Base-by-base conservation (phyloP, 2,888 invertebrate species). In the Capitulum mitella region DNA sequence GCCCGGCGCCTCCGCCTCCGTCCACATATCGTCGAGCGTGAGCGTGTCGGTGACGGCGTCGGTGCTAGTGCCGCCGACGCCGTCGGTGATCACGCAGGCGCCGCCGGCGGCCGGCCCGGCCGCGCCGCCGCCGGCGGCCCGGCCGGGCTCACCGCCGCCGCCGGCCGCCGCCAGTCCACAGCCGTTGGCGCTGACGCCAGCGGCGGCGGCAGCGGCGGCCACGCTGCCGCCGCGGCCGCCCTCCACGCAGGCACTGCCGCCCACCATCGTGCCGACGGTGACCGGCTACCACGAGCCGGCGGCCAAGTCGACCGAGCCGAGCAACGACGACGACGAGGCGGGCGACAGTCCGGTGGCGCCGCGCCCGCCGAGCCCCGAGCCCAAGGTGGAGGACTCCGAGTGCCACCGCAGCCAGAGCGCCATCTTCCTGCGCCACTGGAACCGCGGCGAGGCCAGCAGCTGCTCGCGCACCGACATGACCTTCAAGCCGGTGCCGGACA, bases 381-480 rank as follows among this genome's bases (percentile, higher is more conserved):
- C 97, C 0, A 92, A 95, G 84, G 93, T 96, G 80, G 97, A 97
- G 85, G 97, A 97, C 84, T 93, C 94, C 1, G 97, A 97, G 87
- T 96, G 97, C 85, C 96, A 96, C 86, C 89, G 96, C 83, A 96
- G 96, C 84, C 95, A 96, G 86, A 94, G 95, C 79, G 97, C 97
- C 81, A 96, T 97, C 90, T 98, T 98, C 87, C 89, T 97, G 80
- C 91, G 96, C 61, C 95, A 97, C 85, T 95, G 97, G 92, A 96
- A 97, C 87, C 91, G 98, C 77, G 97, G 97, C 22, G 96, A 96
- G 84, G 94, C 93, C 85, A 97, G 97, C 86, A 97, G 97, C 6
- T 98, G 98, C 86, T 94, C 96, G 37, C 89, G 98, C 81, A 97
- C 97, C 54, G 97, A 98, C 89, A 89, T 97, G 81, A 94, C 95